Evolutionary conservation across 1,140 invertebrate genomes (phyloP), one percentile per base, ranked within the genome.

Genomic region (Leptestheria dahalacensis): DNA sequence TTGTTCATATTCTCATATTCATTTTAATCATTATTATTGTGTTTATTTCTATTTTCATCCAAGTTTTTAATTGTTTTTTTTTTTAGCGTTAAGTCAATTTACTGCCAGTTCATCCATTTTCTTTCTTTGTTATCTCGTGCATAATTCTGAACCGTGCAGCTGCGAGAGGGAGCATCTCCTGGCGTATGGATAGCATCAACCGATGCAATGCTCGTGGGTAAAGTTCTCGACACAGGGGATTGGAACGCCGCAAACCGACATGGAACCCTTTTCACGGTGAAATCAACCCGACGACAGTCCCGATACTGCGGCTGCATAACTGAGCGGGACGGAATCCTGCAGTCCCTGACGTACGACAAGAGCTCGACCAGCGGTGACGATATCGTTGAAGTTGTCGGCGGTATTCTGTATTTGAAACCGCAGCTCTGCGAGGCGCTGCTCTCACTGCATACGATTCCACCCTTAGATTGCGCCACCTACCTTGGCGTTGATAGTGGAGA

Each of bases 111-210:
- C n/a, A n/a, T n/a, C n/a, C n/a, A n/a, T n/a, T n/a, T n/a, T n/a
- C n/a, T n/a, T n/a, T n/a, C n/a, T n/a, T n/a, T n/a, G n/a, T n/a
- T n/a, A n/a, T n/a, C n/a, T n/a, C n/a, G n/a, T n/a, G n/a, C n/a
- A n/a, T n/a, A n/a, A n/a, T n/a, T n/a, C n/a, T n/a, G n/a, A n/a
- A 56, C 29, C 15, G 63, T 69, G 9, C 63, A 72, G 70, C 59
- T 72, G 15, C 67, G 70, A 26, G 62, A 66, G 4, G 65, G 68
- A 46, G 63, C 68, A 0, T 63, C 65, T 15, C 65, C 68, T 52
- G 75, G 75, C 51, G 65, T 77, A n/a, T 77, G 75, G 74, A 68
- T 77, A 4, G 70, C 70, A 62, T 75, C 73, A 65, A 74, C 72
- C 53, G 75, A 76, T 61, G 73, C 70, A 61, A 74, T 33, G 62